Conservation (phyloP, 2,113 vertebrate genomes). For the Callocephalon fimbriatum region DNA sequence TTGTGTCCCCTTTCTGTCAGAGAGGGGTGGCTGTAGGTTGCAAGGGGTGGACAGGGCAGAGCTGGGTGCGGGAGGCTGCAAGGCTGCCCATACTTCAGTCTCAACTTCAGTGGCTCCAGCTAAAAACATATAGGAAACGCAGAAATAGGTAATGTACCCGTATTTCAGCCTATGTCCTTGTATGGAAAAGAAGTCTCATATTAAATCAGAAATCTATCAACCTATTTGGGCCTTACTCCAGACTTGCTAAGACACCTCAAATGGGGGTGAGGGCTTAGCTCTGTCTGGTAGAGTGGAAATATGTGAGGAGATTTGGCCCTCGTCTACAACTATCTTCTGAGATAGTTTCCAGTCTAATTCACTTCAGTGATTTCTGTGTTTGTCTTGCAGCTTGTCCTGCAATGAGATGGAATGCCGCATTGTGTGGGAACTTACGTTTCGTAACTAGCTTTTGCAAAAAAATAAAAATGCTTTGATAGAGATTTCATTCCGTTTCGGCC, state of each 20-base stretch:
- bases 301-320: neutral
- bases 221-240: neutral
- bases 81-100: neutral
- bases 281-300: neutral
- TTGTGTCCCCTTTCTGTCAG: neutral
- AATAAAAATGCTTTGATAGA: neutral
- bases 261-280: neutral
- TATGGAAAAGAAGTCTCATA: neutral
- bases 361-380: neutral
- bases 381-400: conserved; percentile 34
- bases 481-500: neutral
- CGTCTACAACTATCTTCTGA: neutral
- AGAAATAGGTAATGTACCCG: neutral
- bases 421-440: conserved; percentile 22
- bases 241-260: neutral
- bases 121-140: neutral
- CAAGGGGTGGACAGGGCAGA: neutral
- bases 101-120: neutral
- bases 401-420: neutral
- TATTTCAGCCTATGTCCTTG: neutral
- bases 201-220: neutral
- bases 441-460: neutral
- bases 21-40: fast-evolving
- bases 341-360: conserved; percentile 49
- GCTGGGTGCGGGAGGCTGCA: neutral